Evolutionary conservation across 1,140 invertebrate genomes (phyloP), one percentile per base, ranked within the genome.

Genomic region (Drosophila pallidifrons): DNA sequence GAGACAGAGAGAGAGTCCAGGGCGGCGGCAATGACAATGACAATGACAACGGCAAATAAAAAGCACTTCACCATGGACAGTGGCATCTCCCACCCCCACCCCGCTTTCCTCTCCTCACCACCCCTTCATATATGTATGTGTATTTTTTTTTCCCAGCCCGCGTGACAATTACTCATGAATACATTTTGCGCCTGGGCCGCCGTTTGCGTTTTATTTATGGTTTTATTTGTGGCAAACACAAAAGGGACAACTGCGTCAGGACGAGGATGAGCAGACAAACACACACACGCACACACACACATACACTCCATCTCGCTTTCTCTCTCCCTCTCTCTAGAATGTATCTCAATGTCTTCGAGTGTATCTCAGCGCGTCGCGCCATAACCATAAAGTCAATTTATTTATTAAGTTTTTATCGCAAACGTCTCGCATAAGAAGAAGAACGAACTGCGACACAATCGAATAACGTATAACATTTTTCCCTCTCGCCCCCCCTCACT

Each of bases 151-250:
- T 11, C 16, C 46, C 38, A 43, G 52, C 28, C 13, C 85, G 85
- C 86, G 85, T 89, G 85, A 89, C 85, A 89, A 89, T 89, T 89
- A 89, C 86, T 89, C 85, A 89, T 89, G 85, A 89, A 89, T 89
- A 90, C 86, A 90, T 89, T 89, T 89, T 89, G 86, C 85, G 85
- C 85, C 81, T 89, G 63, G 63, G 63, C 78, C 79, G 85, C 67
- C 81, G 81, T 89, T 89, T 89, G 85, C 85, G 85, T 85, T 90
- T 89, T 89, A 89, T 89, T 89, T 89, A 89, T 89, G 85, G 85
- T 89, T 90, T 89, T 89, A 89, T 89, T 89, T 89, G 85, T 89
- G 85, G 85, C 86, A 78, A 88, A 89, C 75, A 89, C 83, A 89
- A 88, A 88, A 88, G 67, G 85, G 64, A 71, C 54, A 57, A 60